Conservation (phyloP, 2,797 vertebrate genomes). For the Sebastolobus alascanus region DNA sequence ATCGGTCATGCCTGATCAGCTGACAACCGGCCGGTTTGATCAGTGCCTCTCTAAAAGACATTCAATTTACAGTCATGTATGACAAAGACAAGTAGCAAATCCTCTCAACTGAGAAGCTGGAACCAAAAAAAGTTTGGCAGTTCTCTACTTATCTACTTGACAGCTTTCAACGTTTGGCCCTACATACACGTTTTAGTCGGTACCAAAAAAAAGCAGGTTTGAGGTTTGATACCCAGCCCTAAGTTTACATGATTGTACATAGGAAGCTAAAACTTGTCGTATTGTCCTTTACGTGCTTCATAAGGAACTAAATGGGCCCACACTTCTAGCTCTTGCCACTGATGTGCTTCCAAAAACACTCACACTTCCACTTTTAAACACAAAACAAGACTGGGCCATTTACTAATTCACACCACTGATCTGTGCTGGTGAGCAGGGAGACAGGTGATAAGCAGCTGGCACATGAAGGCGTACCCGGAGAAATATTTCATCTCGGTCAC, state of each 20-base stretch:
- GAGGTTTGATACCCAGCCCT: background rate
- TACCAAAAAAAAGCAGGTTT: background rate
- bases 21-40: background rate
- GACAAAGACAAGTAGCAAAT: background rate
- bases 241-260: background rate
- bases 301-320: background rate
- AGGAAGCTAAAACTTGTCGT: background rate
- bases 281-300: background rate
- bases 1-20: too few species aligned
- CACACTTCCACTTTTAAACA: constrained; percentile 30
- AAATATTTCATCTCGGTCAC: constrained; percentile 51
- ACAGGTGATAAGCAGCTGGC: constrained; percentile 44
- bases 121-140: background rate
- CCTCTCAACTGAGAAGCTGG: background rate
- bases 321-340: background rate
- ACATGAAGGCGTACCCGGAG: constrained; percentile 22
- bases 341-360: constrained; percentile 15
- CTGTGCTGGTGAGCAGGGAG: constrained; percentile 46
- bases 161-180: background rate
- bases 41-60: background rate
- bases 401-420: constrained; percentile 63
- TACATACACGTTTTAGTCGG: background rate
- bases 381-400: constrained; percentile 18
- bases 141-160: background rate
- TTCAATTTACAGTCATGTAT: background rate